phyloP scores from a whole-genome alignment of 2,797 vertebrate genomes.

The Euphonia xanthogaster region DNA sequence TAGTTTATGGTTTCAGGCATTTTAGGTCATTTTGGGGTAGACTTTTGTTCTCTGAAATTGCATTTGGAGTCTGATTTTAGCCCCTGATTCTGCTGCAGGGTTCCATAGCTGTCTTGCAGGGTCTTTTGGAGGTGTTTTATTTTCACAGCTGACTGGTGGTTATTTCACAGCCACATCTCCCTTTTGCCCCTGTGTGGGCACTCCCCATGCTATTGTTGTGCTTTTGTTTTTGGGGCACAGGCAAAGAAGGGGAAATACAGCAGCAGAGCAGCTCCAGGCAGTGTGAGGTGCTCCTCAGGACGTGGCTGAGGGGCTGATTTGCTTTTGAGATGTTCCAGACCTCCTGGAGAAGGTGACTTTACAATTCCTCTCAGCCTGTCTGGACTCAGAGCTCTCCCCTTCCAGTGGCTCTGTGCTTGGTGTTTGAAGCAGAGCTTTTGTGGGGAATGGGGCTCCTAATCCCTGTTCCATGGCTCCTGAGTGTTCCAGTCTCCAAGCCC shows the following conservation, averaged over 20 bases:
- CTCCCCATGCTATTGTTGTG: fast-evolving
- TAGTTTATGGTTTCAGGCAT: not conserved
- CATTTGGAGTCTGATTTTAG: not conserved
- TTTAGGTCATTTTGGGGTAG: not conserved
- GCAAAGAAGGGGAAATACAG: not conserved
- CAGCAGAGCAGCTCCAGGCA: not conserved
- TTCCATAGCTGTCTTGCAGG: fast-evolving
- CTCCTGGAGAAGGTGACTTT: not conserved
- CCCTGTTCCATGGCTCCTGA: not conserved
- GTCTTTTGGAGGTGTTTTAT: fast-evolving
- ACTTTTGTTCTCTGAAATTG: not conserved
- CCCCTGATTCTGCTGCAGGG: not conserved
- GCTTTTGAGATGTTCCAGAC: not conserved
- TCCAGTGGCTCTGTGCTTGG: too few relatives aligned
- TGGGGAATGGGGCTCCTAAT: not conserved
- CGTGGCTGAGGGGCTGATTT: not conserved
- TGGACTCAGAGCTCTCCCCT: not conserved
- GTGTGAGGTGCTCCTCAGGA: not conserved
- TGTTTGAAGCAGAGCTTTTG: not conserved
- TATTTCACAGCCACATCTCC: not conserved
- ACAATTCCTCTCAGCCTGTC: not conserved
- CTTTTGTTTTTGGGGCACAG: not conserved
- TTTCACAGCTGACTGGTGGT: not conserved
- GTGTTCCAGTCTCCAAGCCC: not conserved
- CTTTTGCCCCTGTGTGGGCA: too few relatives aligned